phyloP scores from a whole-genome alignment of 2,888 invertebrate genomes.

The Epicampocera succincta region DNA sequence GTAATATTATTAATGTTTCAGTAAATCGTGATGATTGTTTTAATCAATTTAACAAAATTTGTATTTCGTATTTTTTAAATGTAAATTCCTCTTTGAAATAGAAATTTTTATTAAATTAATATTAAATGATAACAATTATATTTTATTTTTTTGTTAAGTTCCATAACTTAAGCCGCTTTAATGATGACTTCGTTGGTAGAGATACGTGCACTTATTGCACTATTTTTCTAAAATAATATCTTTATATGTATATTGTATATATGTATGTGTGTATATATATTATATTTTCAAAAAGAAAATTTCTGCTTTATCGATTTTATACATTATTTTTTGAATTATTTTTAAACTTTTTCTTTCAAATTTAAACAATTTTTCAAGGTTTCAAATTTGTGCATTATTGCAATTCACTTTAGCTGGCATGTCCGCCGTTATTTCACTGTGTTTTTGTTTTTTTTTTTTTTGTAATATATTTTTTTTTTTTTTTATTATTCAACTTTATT shows the following conservation, averaged over 20 bases:
- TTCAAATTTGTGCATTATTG: too few relatives aligned
- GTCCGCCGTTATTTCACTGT: too few relatives aligned
- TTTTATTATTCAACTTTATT: slow-evolving; percentile 1
- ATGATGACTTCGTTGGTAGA: slow-evolving; percentile 31
- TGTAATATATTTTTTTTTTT: neutral
- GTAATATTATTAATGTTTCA: too few relatives aligned
- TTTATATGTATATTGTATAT: neutral
- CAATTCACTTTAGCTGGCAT: too few relatives aligned
- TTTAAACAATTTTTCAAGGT: too few relatives aligned
- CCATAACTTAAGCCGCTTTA: slow-evolving; percentile 63
- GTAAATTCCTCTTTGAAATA: slow-evolving; percentile 1
- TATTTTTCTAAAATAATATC: neutral
- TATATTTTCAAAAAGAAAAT: too few relatives aligned
- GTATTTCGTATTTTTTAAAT: neutral
- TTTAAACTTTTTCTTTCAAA: too few relatives aligned
- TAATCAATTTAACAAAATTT: too few relatives aligned
- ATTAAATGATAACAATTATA: slow-evolving; percentile 59
- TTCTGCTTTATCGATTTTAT: neutral
- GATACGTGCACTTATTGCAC: neutral
- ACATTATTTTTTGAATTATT: too few relatives aligned
- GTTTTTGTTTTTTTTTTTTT: neutral
- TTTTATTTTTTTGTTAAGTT: slow-evolving; percentile 43
- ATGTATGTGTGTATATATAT: too few relatives aligned
- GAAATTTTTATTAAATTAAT: slow-evolving; percentile 19
- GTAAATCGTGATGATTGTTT: too few relatives aligned